These are phyloP conservation scores for Isaurus tuberculatus DNA, from an alignment of 92 coral and sea anemone species.

Conservation along the genomic window DNA sequence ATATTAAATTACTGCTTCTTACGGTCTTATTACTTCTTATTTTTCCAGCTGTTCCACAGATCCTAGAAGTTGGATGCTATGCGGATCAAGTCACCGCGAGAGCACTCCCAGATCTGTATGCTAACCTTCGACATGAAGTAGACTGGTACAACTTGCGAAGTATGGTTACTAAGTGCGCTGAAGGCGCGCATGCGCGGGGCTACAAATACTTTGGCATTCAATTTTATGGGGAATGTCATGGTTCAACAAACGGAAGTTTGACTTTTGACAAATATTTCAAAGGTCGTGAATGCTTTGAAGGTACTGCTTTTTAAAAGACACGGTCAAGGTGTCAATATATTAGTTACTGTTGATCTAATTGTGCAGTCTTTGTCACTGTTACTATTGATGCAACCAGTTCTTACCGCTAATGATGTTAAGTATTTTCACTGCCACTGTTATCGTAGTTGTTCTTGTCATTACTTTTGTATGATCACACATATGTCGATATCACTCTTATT, in stretches of 20 bases:
- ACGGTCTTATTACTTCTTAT: no score
- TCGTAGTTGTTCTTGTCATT: no score
- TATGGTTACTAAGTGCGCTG: constrained; percentile 72
- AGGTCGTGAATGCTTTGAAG: constrained; percentile 4
- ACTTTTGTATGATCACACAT: no score
- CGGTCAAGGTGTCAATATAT: background rate
- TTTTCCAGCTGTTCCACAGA: constrained; percentile 69
- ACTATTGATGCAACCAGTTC: background rate
- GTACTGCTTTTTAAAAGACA: background rate
- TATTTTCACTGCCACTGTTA: background rate
- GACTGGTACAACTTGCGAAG: constrained; percentile 68
- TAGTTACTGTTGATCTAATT: no score
- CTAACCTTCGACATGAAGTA: constrained; percentile 41
- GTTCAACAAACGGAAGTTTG: constrained; percentile 22
- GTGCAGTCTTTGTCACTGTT: background rate
- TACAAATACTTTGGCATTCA: constrained; percentile 72
- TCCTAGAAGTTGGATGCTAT: constrained; percentile 70
- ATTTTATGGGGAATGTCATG: constrained; percentile 66
- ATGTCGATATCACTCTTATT: no score
- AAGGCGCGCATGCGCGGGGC: constrained; percentile 60
- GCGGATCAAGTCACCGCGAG: constrained; percentile 54
- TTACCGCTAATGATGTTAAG: background rate
- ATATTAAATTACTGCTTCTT: no score
- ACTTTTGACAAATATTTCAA: constrained; percentile 25
- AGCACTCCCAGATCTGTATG: constrained; percentile 48